phyloP scores from a whole-genome alignment of 2,888 invertebrate genomes.

The Protonemura montana region DNA sequence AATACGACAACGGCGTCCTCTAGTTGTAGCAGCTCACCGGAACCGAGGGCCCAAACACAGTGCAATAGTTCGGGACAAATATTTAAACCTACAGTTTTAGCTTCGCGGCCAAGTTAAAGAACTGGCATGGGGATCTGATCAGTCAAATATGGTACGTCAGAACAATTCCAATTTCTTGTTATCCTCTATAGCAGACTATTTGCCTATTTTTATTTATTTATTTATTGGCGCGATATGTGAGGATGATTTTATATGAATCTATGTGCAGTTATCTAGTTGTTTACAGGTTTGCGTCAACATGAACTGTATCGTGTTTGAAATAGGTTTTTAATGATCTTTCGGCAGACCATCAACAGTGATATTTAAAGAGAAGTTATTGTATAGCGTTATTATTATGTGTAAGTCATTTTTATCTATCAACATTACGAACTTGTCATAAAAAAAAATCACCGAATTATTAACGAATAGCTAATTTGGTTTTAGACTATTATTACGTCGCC shows the following conservation, averaged over 20 bases:
- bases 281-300: not conserved
- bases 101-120: slow-evolving; percentile 47
- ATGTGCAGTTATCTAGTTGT: slow-evolving; percentile 12
- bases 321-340: not conserved
- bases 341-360: not conserved
- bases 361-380: not conserved
- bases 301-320: not conserved
- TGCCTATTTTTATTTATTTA: not conserved
- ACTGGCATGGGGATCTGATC: not conserved
- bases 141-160: not conserved
- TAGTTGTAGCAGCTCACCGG: slow-evolving; percentile 62
- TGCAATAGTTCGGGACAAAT: slow-evolving; percentile 60
- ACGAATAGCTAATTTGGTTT: not conserved
- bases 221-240: not conserved
- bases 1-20: slow-evolving; percentile 58
- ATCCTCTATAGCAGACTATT: not conserved
- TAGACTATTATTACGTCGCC: not conserved
- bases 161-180: not conserved
- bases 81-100: slow-evolving; percentile 56
- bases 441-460: not conserved
- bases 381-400: not conserved
- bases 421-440: not conserved
- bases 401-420: not conserved
- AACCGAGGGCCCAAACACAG: slow-evolving; percentile 57
- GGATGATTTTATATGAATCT: not conserved